Percentiles rank a stretch among this genome's conserved stretches.
These are phyloP conservation scores for Squalus acanthias DNA, from an alignment of 2,797 vertebrate genomes.

Conservation along the genomic window DNA sequence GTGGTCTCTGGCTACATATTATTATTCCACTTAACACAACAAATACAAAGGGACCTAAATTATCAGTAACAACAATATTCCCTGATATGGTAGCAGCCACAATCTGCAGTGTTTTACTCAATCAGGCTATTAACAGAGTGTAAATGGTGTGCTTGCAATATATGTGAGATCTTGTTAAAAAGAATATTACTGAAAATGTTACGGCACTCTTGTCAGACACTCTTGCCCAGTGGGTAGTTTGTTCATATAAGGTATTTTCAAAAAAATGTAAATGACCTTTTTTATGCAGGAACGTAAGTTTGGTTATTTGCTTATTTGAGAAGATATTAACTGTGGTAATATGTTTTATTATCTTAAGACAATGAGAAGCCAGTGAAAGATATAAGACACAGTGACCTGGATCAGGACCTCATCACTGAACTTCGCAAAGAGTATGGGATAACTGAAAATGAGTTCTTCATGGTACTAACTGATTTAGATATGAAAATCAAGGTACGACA, in stretches of 20 bases:
- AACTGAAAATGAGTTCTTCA: conserved; percentile 91
- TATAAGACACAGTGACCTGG: conserved; percentile 83
- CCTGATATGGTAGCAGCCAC: background rate
- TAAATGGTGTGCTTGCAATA: background rate
- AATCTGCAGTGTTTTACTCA: background rate
- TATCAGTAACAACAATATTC: background rate
- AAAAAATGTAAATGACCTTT: background rate
- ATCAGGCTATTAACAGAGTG: background rate
- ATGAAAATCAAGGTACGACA: conserved; percentile 83
- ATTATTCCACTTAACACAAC: background rate
- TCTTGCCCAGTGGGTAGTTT: background rate
- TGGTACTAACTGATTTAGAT: conserved; percentile 88
- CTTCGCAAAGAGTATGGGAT: conserved; percentile 87
- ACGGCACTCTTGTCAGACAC: background rate
- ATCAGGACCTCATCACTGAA: conserved; percentile 84
- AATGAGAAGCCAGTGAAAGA: conserved; percentile 92
- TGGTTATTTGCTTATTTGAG: conserved; percentile 20
- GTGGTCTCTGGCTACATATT: background rate
- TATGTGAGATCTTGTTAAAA: background rate
- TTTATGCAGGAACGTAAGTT: conserved; percentile 36
- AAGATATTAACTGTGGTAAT: conserved; percentile 34
- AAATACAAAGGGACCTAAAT: background rate
- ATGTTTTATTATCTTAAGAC: conserved; percentile 62
- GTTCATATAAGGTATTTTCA: background rate
- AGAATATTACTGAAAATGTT: background rate